Percentiles rank a stretch among this genome's conserved stretches.
Evolutionary conservation across 2,797 vertebrate species (phyloP).

Genomic region (Poecile montanus): DNA sequence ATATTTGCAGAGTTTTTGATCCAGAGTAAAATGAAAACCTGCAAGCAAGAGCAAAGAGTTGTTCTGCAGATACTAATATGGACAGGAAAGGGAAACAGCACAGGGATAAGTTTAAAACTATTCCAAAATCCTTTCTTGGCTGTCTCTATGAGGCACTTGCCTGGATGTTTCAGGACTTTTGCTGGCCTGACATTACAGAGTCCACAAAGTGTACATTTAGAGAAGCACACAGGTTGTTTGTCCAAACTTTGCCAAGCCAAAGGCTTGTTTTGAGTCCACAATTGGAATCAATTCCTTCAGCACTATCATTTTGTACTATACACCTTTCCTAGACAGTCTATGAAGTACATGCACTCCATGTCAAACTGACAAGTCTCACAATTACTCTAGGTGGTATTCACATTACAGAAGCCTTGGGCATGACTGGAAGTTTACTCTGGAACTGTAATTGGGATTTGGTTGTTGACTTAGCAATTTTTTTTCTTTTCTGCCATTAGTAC

Average conservation of each 20-base stretch:
- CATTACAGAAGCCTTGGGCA: not conserved
- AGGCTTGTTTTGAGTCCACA: not conserved
- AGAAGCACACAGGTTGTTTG: not conserved
- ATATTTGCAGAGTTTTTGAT: not conserved
- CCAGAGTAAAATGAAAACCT: not conserved
- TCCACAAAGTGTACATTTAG: fast-evolving
- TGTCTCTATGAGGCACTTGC: not conserved
- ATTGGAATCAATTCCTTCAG: not conserved
- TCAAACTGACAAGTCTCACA: not conserved
- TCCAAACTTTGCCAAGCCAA: not conserved
- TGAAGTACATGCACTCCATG: not conserved
- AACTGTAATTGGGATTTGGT: not conserved
- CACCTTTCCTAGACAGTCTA: not conserved
- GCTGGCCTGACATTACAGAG: not conserved
- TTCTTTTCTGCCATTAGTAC: not conserved
- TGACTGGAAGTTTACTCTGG: not conserved
- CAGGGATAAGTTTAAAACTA: not conserved
- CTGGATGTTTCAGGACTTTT: not conserved
- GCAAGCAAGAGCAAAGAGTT: not conserved
- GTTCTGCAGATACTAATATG: not conserved
- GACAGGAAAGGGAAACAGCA: not conserved
- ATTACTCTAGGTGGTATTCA: not conserved
- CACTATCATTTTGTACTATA: not conserved
- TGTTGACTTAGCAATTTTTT: not conserved
- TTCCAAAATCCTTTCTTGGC: not conserved